Evolutionary conservation across 1,140 invertebrate genomes (phyloP), one percentile per base, ranked within the genome.

Genomic region (Microplitis demolitor): DNA sequence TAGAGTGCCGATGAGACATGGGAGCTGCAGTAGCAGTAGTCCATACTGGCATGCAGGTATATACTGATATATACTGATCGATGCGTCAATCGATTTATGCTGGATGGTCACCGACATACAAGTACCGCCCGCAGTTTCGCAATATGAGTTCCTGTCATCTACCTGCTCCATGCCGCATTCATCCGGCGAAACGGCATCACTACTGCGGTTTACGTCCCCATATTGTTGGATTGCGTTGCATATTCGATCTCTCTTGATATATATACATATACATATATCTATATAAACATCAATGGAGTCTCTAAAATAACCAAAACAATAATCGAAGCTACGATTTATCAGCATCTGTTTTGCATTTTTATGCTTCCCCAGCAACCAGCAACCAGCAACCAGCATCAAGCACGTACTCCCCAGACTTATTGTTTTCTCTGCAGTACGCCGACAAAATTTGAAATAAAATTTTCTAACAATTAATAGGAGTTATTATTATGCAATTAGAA

Each of bases 221-320:
- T 76, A 82, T 82, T 80, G 78, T 80, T 78, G 74, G 72, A 69
- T 71, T 70, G 53, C 71, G 74, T 79, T 76, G 9, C 35, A 45
- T 11, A 45, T 45, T 45, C 39, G 39, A 45, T 45, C 39, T 45
- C 6, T 24, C 24, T 24, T 24, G 24, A 24, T 24, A 24, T 24
- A 24, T 24, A 24, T 24, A 24, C 24, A 24, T 2, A 24, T 45
- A 9, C 39, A 45, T 9, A 45, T 6, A 6, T 11, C 5, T 39
- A 8, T 45, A 45, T 45, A 45, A 45, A 45, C 39, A 45, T 53
- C 34, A 58, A 39, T 62, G 76, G 75, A 75, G 76, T 58, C 76
- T 78, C 73, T 76, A 70, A 71, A 74, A 75, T 72, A 75, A 50
- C 60, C 69, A 73, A 74, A 71, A 63, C 71, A 58, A 53, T 62